Evolutionary conservation across 2,113 vertebrate genomes (phyloP).

Genomic region (Zapornia atra): DNA sequence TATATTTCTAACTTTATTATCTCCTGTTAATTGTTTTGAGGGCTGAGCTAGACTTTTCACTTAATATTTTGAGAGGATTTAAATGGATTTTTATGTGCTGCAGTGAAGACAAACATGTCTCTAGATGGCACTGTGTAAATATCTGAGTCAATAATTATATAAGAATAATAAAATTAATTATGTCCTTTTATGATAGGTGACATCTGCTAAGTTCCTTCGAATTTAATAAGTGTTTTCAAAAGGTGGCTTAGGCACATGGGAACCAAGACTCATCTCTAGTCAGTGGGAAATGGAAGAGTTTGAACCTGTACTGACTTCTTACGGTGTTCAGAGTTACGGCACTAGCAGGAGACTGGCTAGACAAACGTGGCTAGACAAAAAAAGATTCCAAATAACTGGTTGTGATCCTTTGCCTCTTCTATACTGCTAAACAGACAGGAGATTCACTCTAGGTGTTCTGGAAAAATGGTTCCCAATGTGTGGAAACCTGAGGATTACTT

Average conservation of each 20-base stretch:
- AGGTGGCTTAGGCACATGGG: fast-evolving
- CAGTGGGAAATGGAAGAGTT: not conserved
- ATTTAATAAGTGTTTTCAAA: not conserved
- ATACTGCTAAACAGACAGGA: not conserved
- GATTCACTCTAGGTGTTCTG: not conserved
- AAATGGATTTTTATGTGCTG: not conserved
- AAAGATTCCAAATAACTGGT: not conserved
- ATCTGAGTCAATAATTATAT: not conserved
- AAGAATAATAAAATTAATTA: not conserved
- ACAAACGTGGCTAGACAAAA: not conserved
- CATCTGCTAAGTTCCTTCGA: not conserved
- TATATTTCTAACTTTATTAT: not conserved
- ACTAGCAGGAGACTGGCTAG: not conserved
- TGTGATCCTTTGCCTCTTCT: not conserved
- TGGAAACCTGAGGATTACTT: not conserved
- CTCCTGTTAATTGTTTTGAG: not conserved
- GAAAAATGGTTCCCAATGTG: not conserved
- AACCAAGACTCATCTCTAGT: not conserved
- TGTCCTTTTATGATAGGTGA: not conserved
- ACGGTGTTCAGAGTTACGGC: not conserved
- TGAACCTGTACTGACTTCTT: not conserved
- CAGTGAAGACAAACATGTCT: not conserved
- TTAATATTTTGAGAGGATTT: not conserved
- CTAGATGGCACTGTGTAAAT: not conserved
- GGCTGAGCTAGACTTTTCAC: not conserved